Evolutionary conservation across 2,113 vertebrate species (phyloP).

Genomic region (Carassius carassius): DNA sequence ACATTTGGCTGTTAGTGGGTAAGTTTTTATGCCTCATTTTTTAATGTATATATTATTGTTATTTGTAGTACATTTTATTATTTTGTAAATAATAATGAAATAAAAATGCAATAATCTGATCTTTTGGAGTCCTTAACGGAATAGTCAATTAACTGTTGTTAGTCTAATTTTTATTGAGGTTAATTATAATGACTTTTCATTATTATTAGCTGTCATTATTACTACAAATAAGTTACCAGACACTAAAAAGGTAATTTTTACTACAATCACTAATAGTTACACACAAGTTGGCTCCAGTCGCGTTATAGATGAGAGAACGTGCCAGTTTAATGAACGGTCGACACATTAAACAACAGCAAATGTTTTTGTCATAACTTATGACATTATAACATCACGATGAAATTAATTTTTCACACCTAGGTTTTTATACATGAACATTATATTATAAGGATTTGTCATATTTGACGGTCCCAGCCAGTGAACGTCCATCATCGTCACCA

Average conservation of each 20-base stretch:
- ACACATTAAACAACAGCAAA: no score
- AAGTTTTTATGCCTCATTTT: not conserved
- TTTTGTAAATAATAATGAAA: no score
- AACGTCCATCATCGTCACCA: not conserved
- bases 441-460: not conserved
- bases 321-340: no score
- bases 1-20: not conserved
- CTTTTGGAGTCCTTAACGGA: no score
- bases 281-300: not conserved
- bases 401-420: not conserved
- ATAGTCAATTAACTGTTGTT: no score
- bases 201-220: no score
- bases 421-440: not conserved
- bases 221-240: no score
- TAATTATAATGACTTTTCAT: no score
- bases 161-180: no score
- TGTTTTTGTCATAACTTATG: no score
- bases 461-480: not conserved
- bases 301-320: not conserved
- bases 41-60: not conserved
- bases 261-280: not conserved
- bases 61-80: no score
- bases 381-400: not conserved
- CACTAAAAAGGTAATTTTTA: not conserved
- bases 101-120: no score